These are phyloP conservation scores for Cremastobaeus sp. DNA, from an alignment of 2,888 invertebrate species.

Conservation along the genomic window DNA sequence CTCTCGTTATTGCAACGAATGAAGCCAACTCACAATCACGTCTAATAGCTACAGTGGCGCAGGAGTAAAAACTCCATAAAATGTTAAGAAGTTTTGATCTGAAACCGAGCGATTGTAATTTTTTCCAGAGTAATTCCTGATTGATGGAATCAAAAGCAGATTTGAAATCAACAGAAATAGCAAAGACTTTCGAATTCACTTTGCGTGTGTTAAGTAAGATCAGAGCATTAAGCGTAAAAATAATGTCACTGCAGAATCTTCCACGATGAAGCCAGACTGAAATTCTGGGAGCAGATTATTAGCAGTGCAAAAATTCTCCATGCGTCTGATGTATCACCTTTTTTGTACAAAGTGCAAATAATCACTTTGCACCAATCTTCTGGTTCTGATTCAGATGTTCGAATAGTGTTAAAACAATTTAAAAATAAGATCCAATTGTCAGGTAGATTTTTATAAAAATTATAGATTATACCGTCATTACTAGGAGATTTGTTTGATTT, in stretches of 20 bases:
- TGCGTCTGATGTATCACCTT: too few species aligned
- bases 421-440: too few species aligned
- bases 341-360: too few species aligned
- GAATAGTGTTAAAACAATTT: too few species aligned
- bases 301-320: background rate
- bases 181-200: background rate
- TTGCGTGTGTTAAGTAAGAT: background rate
- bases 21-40: background rate
- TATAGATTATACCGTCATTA: too few species aligned
- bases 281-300: background rate
- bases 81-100: background rate
- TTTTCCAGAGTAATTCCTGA: background rate
- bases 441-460: too few species aligned
- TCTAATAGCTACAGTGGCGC: background rate
- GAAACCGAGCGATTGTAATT: background rate
- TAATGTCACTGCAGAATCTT: background rate
- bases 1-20: too few species aligned
- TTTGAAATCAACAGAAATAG: background rate
- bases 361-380: too few species aligned
- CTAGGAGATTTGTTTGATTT: too few species aligned
- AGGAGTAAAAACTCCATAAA: background rate
- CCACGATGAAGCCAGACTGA: conserved; percentile 1
- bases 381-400: too few species aligned
- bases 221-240: background rate
- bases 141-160: background rate